These are phyloP conservation scores for Thomomys bottae DNA, from an alignment of 2,113 vertebrate species.

Conservation along the genomic window DNA sequence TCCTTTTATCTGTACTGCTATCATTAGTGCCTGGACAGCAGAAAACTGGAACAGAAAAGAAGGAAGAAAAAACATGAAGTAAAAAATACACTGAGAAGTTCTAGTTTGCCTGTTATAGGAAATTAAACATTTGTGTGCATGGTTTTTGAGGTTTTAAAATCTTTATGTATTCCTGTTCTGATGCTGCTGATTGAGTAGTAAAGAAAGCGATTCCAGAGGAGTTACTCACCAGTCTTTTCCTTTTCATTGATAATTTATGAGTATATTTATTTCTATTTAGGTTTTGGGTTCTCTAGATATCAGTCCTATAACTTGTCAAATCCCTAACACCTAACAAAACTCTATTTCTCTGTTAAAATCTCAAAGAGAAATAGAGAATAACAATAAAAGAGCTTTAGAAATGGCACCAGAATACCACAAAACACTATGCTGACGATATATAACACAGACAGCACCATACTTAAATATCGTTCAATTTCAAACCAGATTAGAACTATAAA, in stretches of 20 bases:
- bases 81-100: neutral
- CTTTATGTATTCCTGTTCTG: neutral
- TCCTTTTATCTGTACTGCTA: neutral
- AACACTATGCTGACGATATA: neutral
- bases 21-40: neutral
- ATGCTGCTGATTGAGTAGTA: neutral
- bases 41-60: neutral
- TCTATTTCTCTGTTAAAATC: constrained; percentile 15
- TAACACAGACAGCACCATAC: neutral
- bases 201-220: neutral
- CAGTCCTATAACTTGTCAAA: constrained; percentile 7
- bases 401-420: neutral
- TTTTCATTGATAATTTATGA: constrained; percentile 2
- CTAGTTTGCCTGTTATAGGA: neutral
- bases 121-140: neutral
- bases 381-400: neutral
- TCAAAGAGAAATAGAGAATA: neutral
- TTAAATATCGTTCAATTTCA: neutral
- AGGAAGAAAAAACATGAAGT: neutral
- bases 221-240: neutral
- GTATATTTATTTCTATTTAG: constrained; percentile 12
- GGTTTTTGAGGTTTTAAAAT: neutral
- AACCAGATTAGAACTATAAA: neutral
- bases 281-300: constrained; percentile 3
- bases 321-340: neutral